These are phyloP conservation scores for Acanthosepion esculentum DNA, from an alignment of 2,888 invertebrate species.

Conservation along the genomic window DNA sequence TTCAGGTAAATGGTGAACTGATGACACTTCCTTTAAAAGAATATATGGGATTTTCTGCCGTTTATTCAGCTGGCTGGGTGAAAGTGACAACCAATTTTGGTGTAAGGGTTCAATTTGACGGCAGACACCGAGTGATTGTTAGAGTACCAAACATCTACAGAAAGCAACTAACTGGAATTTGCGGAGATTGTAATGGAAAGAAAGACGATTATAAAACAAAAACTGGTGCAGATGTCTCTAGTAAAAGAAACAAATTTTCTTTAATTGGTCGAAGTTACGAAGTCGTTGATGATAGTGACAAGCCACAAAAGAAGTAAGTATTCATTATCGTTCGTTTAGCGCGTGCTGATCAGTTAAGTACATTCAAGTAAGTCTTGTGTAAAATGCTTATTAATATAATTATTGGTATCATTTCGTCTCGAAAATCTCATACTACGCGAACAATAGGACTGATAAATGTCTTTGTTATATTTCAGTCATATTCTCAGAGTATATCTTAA, in stretches of 20 bases:
- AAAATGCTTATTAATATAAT: too few relatives aligned
- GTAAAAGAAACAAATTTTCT: slow-evolving; percentile 49
- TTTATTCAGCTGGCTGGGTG: slow-evolving; percentile 50
- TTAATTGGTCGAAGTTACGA: slow-evolving; percentile 56
- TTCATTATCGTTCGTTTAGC: background rate
- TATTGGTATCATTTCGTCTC: too few relatives aligned
- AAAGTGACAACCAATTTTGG: slow-evolving; percentile 55
- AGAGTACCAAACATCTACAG: slow-evolving; percentile 52
- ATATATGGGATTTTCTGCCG: background rate
- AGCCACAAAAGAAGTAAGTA: background rate
- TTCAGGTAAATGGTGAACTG: background rate
- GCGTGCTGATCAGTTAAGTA: too few relatives aligned
- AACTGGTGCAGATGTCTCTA: slow-evolving; percentile 54
- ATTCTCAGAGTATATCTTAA: too few relatives aligned
- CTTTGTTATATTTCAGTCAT: too few relatives aligned
- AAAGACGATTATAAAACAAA: slow-evolving; percentile 56
- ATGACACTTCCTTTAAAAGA: background rate
- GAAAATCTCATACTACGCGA: too few relatives aligned
- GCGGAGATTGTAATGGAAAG: slow-evolving; percentile 60
- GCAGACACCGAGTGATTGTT: slow-evolving; percentile 54
- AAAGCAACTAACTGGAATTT: slow-evolving; percentile 55
- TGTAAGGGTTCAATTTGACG: slow-evolving; percentile 57
- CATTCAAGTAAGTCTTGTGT: too few relatives aligned
- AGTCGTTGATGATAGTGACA: slow-evolving; percentile 57
- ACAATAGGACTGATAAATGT: too few relatives aligned